Conservation (phyloP, 2,113 vertebrate genomes). For the Ameiurus melas region DNA sequence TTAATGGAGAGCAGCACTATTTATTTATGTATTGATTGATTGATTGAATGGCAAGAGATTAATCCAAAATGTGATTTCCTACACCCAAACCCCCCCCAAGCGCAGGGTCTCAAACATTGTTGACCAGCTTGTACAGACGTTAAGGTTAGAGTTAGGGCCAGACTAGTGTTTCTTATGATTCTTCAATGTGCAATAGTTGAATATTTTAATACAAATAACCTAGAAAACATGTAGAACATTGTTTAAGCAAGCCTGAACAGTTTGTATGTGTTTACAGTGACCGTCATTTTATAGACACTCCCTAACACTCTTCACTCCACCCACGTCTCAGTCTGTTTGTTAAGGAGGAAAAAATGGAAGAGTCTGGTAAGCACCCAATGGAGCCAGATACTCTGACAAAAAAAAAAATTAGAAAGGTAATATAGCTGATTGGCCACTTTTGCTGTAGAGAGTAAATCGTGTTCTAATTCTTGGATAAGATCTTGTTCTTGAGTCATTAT, state of each 20-base stretch:
- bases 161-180: background rate
- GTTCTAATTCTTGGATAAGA: background rate
- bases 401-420: background rate
- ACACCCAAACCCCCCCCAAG: too few species aligned
- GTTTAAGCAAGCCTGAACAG: background rate
- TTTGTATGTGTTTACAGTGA: background rate
- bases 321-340: background rate
- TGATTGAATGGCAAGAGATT: background rate
- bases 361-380: background rate
- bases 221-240: background rate
- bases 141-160: background rate
- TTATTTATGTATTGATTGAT: background rate
- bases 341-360: too few species aligned
- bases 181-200: background rate
- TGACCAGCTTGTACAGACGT: background rate
- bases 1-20: background rate
- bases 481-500: background rate
- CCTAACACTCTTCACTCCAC: background rate
- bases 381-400: background rate
- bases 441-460: background rate
- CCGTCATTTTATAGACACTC: background rate
- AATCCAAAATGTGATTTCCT: background rate
- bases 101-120: background rate
- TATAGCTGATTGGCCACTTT: background rate
- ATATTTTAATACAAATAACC: background rate